Conservation (phyloP, 2,888 invertebrate species). For the Sisyra terminalis region DNA sequence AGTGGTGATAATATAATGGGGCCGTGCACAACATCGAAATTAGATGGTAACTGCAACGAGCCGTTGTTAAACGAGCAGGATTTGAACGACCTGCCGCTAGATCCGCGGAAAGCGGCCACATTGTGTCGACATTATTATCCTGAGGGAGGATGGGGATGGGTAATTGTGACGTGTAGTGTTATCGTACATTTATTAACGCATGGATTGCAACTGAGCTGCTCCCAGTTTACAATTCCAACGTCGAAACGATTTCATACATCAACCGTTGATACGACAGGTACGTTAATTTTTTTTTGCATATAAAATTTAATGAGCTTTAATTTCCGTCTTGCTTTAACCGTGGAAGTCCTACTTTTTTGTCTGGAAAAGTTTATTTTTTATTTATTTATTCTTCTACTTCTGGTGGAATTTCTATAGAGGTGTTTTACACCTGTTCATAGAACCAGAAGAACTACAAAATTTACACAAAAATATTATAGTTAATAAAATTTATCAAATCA, state of each 20-base stretch:
- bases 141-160: slow-evolving; percentile 80
- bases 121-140: slow-evolving; percentile 63
- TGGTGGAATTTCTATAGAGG: too few species aligned
- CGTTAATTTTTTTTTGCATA: slow-evolving; percentile 16
- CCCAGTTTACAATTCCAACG: slow-evolving; percentile 40
- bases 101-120: slow-evolving; percentile 26
- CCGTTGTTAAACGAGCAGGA: slow-evolving; percentile 13
- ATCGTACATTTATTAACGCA: slow-evolving; percentile 56
- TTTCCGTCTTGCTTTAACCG: neutral
- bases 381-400: too few species aligned
- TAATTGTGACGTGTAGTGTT: slow-evolving; percentile 54
- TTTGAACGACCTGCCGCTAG: slow-evolving; percentile 21
- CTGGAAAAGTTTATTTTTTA: neutral
- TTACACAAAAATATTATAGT: too few species aligned
- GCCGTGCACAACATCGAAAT: slow-evolving; percentile 6
- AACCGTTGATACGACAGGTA: slow-evolving; percentile 49
- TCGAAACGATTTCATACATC: slow-evolving; percentile 41
- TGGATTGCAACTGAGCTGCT: slow-evolving; percentile 52
- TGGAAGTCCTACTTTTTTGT: neutral
- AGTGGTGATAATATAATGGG: neutral
- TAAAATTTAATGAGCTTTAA: neutral
- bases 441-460: too few species aligned
- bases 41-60: slow-evolving; percentile 14
- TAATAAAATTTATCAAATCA: too few species aligned
- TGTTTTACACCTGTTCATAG: too few species aligned